Conservation (phyloP, 1,140 invertebrate species). For the Hyles vespertilio region DNA sequence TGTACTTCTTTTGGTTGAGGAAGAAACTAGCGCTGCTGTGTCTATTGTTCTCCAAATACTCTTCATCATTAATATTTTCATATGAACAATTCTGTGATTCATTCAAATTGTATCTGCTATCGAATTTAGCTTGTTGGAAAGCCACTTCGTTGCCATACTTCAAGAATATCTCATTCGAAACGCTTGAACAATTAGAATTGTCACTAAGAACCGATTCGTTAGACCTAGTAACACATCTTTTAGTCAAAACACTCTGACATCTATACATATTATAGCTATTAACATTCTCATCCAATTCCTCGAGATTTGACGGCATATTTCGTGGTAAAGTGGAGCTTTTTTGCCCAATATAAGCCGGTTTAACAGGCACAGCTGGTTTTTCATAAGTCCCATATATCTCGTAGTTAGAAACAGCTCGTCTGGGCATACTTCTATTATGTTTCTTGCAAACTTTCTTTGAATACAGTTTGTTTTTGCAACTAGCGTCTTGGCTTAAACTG, state of each 20-base stretch:
- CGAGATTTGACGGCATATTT: conserved; percentile 72
- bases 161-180: conserved; percentile 73
- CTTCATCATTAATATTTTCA: conserved; percentile 67
- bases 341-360: conserved; percentile 50
- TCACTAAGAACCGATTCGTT: conserved; percentile 73
- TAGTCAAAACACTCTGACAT: conserved; percentile 71
- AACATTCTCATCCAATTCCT: conserved; percentile 59
- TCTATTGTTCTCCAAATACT: conserved; percentile 72
- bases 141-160: conserved; percentile 72
- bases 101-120: conserved; percentile 65
- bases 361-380: conserved; percentile 55
- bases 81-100: conserved; percentile 71
- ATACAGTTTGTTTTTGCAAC: conserved; percentile 70
- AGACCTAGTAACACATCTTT: conserved; percentile 68
- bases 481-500: conserved; percentile 77
- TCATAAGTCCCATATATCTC: conserved; percentile 80
- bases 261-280: conserved; percentile 62
- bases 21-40: conserved; percentile 82
- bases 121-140: conserved; percentile 67
- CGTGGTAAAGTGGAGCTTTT: conserved; percentile 72
- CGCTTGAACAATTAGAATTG: conserved; percentile 72
- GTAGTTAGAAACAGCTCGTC: conserved; percentile 84
- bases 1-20: conserved; percentile 77
- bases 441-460: conserved; percentile 75
- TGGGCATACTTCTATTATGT: conserved; percentile 73